Evolutionary conservation across 2,888 invertebrate species (phyloP).

Genomic region (Lochmaea capreae): DNA sequence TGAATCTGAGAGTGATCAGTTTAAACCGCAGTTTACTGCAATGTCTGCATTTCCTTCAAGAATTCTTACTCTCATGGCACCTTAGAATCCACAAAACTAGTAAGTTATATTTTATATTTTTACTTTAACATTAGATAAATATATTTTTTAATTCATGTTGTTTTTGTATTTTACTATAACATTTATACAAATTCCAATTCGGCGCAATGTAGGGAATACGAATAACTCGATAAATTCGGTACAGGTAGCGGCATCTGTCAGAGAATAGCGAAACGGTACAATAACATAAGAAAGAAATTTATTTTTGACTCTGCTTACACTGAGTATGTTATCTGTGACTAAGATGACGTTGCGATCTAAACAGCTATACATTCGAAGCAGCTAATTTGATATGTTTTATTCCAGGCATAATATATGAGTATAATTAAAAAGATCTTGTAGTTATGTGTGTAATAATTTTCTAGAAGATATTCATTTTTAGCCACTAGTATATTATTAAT

Average conservation of each 20-base stretch:
- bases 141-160: not conserved
- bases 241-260: not conserved
- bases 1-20: constrained; percentile 11
- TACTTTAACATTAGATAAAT: not conserved
- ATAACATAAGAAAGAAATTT: not conserved
- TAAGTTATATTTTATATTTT: not conserved
- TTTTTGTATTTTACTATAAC: not conserved
- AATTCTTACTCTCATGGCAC: not conserved
- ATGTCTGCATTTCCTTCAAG: constrained; percentile 15
- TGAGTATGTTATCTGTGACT: no score
- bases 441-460: no score
- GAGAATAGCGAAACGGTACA: not conserved
- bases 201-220: not conserved
- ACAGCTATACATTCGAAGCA: no score
- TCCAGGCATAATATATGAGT: no score
- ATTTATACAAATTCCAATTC: not conserved
- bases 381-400: no score
- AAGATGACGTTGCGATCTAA: not conserved
- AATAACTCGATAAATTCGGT: not conserved
- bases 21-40: constrained; percentile 32
- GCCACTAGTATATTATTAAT: no score
- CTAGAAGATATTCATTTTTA: no score
- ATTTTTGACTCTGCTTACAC: not conserved
- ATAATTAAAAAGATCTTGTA: no score
- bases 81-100: constrained; percentile 2